These are phyloP conservation scores for Nanorana parkeri DNA, from an alignment of 2,113 vertebrate genomes.

Conservation along the genomic window DNA sequence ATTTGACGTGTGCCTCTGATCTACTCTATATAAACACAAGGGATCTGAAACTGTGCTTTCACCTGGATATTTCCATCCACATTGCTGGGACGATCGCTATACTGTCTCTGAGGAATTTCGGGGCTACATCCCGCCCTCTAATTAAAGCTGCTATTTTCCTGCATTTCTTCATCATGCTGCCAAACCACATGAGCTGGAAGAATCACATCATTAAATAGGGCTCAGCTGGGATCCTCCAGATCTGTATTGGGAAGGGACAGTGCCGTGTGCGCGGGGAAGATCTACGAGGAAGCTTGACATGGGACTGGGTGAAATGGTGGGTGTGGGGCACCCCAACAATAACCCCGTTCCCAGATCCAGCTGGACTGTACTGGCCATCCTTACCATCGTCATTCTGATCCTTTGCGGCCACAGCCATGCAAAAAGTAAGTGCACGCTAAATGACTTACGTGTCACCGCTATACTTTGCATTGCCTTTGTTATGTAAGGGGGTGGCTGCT, in stretches of 20 bases:
- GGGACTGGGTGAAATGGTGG: constrained; percentile 45
- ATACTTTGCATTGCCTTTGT: too few relatives aligned
- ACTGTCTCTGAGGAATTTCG: too few relatives aligned
- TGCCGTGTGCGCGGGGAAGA: neutral
- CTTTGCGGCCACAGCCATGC: constrained; percentile 72
- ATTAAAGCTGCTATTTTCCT: too few relatives aligned
- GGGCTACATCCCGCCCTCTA: too few relatives aligned
- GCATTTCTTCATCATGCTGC: constrained; percentile 16
- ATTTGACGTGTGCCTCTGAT: neutral
- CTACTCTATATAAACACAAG: too few relatives aligned
- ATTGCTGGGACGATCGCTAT: too few relatives aligned
- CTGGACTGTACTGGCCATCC: constrained; percentile 68
- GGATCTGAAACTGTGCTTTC: too few relatives aligned
- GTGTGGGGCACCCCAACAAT: constrained; percentile 54
- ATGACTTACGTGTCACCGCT: too few relatives aligned
- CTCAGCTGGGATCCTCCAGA: neutral
- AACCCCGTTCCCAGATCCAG: constrained; percentile 67
- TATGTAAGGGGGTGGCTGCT: too few relatives aligned
- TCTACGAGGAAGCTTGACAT: neutral
- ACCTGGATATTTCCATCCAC: too few relatives aligned
- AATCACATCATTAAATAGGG: constrained; percentile 18
- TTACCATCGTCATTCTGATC: constrained; percentile 71
- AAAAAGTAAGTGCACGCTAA: constrained; percentile 75
- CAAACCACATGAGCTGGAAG: neutral
- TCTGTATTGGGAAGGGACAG: neutral